phyloP scores from a whole-genome alignment of 2,797 vertebrate species.

The Novumbra hubbsi region DNA sequence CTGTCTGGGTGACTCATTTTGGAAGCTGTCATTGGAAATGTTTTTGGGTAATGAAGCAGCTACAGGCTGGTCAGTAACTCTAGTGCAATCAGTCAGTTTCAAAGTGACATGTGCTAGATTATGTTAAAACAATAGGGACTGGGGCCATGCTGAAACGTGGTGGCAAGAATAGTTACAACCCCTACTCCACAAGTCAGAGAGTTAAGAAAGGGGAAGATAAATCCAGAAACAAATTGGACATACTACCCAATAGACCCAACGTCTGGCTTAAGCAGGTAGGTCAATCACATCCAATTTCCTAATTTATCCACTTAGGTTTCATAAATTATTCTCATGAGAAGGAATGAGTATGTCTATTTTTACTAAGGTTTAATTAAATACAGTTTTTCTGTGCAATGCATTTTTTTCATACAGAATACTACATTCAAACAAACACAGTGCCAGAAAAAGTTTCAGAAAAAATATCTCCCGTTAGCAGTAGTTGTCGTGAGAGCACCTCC shows the following conservation, averaged over 20 bases:
- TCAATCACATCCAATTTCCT: constrained; percentile 9
- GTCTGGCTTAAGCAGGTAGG: constrained; percentile 83
- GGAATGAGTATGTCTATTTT: background rate
- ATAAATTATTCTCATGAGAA: background rate
- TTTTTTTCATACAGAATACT: background rate
- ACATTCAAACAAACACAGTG: background rate
- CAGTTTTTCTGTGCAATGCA: background rate
- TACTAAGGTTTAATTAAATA: background rate
- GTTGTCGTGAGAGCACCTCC: background rate
- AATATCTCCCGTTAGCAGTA: background rate
- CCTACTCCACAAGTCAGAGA: constrained; percentile 66
- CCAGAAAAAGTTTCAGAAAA: constrained; percentile 2
- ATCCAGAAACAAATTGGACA: constrained; percentile 67
- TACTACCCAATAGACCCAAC: constrained; percentile 66
- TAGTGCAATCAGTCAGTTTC: constrained; percentile 2
- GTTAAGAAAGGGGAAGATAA: constrained; percentile 60
- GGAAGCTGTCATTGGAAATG: background rate
- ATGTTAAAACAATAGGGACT: constrained; percentile 17
- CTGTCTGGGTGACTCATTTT: background rate
- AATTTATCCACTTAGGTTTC: background rate
- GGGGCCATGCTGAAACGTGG: constrained; percentile 74
- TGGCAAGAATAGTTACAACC: constrained; percentile 79
- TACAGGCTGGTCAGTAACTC: background rate
- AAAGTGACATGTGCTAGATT: constrained; percentile 23
- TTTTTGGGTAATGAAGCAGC: background rate